These are phyloP conservation scores for Cassiopea xamachana DNA, from an alignment of 30 jellyfish, hydroid and myxozoan genomes.

Conservation along the genomic window DNA sequence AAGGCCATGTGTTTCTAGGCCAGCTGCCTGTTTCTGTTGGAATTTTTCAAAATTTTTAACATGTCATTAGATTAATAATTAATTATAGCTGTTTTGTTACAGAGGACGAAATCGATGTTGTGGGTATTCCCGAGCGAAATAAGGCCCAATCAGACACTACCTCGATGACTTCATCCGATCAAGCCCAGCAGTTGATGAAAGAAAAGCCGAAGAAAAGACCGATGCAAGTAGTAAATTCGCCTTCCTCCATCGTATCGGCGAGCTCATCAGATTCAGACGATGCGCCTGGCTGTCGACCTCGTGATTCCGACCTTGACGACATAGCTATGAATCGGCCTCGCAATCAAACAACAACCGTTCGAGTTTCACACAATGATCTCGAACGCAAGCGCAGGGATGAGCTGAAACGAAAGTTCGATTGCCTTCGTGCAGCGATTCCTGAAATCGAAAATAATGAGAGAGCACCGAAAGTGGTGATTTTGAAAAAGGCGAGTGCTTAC, in stretches of 20 bases:
- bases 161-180: conserved; percentile 8
- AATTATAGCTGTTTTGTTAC: not conserved
- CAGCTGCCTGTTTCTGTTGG: not conserved
- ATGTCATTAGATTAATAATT: no score
- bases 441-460: conserved; percentile 75
- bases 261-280: conserved; percentile 62
- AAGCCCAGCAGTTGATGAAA: conserved; percentile 1
- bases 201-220: conserved; percentile 27
- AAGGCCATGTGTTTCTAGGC: not conserved
- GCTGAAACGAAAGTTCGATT: conserved; percentile 89
- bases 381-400: conserved; percentile 88
- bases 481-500: conserved; percentile 77
- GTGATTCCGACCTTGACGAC: not conserved
- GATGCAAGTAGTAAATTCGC: not conserved
- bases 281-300: conserved; percentile 19
- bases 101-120: conserved; percentile 88
- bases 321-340: conserved; percentile 23
- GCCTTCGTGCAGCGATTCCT: conserved; percentile 81
- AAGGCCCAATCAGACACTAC: not conserved
- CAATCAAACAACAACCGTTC: conserved; percentile 31
- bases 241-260: conserved; percentile 23
- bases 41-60: not conserved
- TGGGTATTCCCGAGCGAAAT: conserved; percentile 66
- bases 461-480: conserved; percentile 89
- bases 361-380: conserved; percentile 82